These are phyloP conservation scores for Chaetoderma sp. DNA, from an alignment of 2,888 invertebrate species.

Conservation along the genomic window DNA sequence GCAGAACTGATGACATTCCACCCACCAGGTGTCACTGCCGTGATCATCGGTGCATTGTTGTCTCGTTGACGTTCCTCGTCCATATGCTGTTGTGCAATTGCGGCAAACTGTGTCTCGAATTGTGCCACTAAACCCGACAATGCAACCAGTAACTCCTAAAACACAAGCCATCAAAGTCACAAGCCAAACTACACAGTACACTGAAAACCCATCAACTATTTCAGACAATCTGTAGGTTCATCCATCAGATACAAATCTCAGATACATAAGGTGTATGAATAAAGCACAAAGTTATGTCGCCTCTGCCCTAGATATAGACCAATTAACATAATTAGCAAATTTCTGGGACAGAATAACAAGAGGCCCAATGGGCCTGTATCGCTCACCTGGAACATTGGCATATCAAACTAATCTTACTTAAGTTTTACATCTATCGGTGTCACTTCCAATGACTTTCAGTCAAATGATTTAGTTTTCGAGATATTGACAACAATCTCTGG, in stretches of 20 bases:
- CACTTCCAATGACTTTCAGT: too few species aligned
- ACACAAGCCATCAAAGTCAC: too few species aligned
- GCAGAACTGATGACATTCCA: slow-evolving; percentile 52
- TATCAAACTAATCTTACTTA: too few species aligned
- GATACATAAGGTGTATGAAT: neutral
- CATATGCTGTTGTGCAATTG: slow-evolving; percentile 55
- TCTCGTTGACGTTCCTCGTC: slow-evolving; percentile 61
- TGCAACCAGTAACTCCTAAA: slow-evolving; percentile 83
- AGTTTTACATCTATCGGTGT: too few species aligned
- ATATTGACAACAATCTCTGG: too few species aligned
- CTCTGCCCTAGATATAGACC: too few species aligned
- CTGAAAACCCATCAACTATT: neutral
- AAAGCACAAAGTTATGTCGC: too few species aligned
- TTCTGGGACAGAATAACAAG: too few species aligned
- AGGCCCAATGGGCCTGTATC: too few species aligned
- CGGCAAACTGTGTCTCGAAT: slow-evolving; percentile 67
- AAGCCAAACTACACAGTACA: slow-evolving; percentile 24
- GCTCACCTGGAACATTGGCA: too few species aligned
- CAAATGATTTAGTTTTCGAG: too few species aligned
- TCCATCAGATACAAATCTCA: neutral
- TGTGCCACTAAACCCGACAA: slow-evolving; percentile 83
- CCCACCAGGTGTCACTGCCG: slow-evolving; percentile 58
- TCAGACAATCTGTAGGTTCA: neutral
- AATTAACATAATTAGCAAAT: too few species aligned
- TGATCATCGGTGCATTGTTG: slow-evolving; percentile 44